Base-by-base conservation (phyloP, 2,113 vertebrate species). In the Oostethus manadensis region DNA sequence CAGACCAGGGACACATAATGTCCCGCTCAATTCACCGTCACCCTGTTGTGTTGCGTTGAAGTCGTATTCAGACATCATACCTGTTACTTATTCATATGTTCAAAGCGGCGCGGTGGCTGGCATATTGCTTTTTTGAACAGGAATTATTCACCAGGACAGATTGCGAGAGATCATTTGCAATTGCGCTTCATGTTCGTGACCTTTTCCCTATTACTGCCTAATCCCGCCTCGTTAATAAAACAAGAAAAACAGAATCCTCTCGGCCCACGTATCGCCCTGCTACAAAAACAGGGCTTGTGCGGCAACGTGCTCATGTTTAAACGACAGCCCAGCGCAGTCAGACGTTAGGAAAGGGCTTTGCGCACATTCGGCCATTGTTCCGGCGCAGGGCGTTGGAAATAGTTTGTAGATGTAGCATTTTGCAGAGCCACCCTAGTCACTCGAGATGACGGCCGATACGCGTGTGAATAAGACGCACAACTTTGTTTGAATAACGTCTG, bases 361-460 rank as follows among this genome's bases (percentile, higher is more conserved):
- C 29, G 48, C 38, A 66, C 29, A 40, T 22, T 42, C 51, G 47
- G 35, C 63, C 65, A 81, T 83, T 86, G 84, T 84, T 77, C 64
- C 51, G 22, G 65, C 70, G 58, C 48, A 76, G 59, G 60, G 55
- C 44, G 48, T 35, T 17, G 62, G 22, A 62, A 35, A 49, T 13
- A 8, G 2, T 40, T 67, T 70, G 23, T 49, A 69, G 45, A 18
- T 46, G 17, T n/a, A 42, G 40, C 44, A 40, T 60, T 50, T 18
- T 17, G 14, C 14, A 51, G n/a, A n/a, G 51, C 60, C 44, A 53
- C 59, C 62, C 53, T 54, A 51, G 21, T 18, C 51, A 48, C 23
- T 20, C 13, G 2, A 20, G n/a, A 53, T 53, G 29, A 11, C 17
- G 10, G 51, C 29, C 35, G 51, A 53, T 38, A 18, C 6, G 51